Percentiles rank a stretch among this genome's conserved stretches.
These are phyloP conservation scores for Xerus inauris DNA, from an alignment of 2,113 vertebrate genomes.

Conservation along the genomic window DNA sequence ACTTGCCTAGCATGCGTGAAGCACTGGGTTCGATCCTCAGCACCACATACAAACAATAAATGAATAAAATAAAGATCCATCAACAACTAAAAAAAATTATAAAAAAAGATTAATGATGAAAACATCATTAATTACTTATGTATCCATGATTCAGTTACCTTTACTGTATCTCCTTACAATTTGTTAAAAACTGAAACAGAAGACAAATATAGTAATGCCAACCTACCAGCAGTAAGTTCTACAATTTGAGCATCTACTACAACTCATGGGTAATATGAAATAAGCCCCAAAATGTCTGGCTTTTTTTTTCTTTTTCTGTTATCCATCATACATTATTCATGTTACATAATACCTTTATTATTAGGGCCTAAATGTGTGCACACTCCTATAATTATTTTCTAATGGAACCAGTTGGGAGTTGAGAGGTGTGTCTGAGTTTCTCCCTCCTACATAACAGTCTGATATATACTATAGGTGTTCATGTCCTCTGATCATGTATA, in stretches of 20 bases:
- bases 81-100: too few species aligned
- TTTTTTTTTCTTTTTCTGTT: conserved; percentile 12
- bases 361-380: neutral
- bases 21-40: too few species aligned
- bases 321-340: neutral
- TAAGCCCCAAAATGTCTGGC: neutral
- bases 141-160: neutral
- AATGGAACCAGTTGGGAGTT: neutral
- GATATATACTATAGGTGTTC: neutral
- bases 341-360: neutral
- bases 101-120: conserved; percentile 3
- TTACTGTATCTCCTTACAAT: conserved; percentile 20
- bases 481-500: neutral
- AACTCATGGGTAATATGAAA: neutral
- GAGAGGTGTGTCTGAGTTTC: neutral
- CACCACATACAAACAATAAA: too few species aligned
- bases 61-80: too few species aligned
- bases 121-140: neutral
- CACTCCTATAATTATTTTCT: neutral
- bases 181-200: conserved; percentile 54
- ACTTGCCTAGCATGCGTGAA: too few species aligned
- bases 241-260: neutral
- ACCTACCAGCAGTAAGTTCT: neutral
- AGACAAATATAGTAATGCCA: conserved; percentile 29
- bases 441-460: neutral